Conservation (phyloP, 2,888 invertebrate genomes). For the Xanthia togata region DNA sequence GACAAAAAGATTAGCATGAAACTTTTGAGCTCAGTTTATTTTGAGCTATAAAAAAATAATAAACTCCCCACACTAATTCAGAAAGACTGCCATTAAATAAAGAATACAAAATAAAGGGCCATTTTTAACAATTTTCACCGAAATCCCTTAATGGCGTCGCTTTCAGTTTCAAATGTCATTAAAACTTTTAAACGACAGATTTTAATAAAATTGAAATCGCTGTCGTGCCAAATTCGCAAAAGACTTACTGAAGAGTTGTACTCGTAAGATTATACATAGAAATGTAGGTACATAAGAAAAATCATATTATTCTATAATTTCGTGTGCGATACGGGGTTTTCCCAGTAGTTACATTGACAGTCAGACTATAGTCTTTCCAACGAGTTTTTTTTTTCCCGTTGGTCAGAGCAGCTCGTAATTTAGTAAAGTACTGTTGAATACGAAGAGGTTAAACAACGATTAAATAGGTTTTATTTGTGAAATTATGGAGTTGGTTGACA, state of each 20-base stretch:
- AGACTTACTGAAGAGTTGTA: constrained; percentile 21
- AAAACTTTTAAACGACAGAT: constrained; percentile 58
- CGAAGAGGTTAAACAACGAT: too few relatives aligned
- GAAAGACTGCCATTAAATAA: constrained; percentile 15
- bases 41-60: constrained; percentile 38
- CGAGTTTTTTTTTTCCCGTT: too few relatives aligned
- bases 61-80: constrained; percentile 19
- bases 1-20: neutral
- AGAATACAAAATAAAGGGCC: constrained; percentile 26
- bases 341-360: too few relatives aligned
- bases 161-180: constrained; percentile 55
- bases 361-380: too few relatives aligned
- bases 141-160: constrained; percentile 35
- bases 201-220: constrained; percentile 52
- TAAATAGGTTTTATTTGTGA: too few relatives aligned
- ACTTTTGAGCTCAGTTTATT: constrained; percentile 19
- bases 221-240: constrained; percentile 25
- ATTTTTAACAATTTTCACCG: constrained; percentile 41
- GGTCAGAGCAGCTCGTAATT: too few relatives aligned
- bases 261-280: neutral
- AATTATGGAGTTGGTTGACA: too few relatives aligned
- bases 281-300: neutral
- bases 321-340: too few relatives aligned
- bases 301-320: constrained; percentile 1
- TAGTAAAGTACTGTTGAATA: too few relatives aligned